Base-by-base conservation (phyloP, 2,113 vertebrate genomes). In the Dipodomys stephensi region DNA sequence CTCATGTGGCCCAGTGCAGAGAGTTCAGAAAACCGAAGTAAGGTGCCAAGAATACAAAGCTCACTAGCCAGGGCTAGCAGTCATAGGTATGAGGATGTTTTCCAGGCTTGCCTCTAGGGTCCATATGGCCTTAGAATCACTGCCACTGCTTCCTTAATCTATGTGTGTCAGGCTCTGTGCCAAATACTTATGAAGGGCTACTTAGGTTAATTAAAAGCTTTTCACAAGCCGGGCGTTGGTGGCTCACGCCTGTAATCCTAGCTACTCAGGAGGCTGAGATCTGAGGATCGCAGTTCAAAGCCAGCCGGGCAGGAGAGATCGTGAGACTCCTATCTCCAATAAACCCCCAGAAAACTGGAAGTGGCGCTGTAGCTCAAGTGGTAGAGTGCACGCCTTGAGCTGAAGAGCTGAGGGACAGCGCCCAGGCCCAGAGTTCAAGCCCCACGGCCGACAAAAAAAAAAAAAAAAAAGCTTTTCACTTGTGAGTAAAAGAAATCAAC, bases 401-500 rank as follows among this genome's bases (percentile, higher is more conserved):
- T n/a, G n/a, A n/a, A n/a, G n/a, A n/a, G n/a, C n/a, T n/a, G n/a
- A n/a, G n/a, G n/a, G n/a, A n/a, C n/a, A n/a, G n/a, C n/a, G n/a
- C n/a, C n/a, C n/a, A n/a, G n/a, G n/a, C n/a, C n/a, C n/a, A n/a
- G n/a, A n/a, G n/a, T n/a, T n/a, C n/a, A n/a, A n/a, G n/a, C n/a
- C n/a, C n/a, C n/a, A n/a, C n/a, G n/a, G n/a, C n/a, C n/a, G n/a
- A n/a, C n/a, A n/a, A n/a, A n/a, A n/a, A n/a, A n/a, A n/a, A n/a
- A n/a, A n/a, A n/a, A n/a, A n/a, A n/a, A 68, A 82, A 44, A 71
- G 12, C 15, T 49, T 88, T 89, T 76, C 27, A 49, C 71, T 79
- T 69, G 7, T 30, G n/a, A 88, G 30, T 68, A 25, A 90, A 93
- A 79, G n/a, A 90, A 94, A 76, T 84, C 57, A 73, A 78, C 60